Conservation (phyloP, 35 echinoderm and acorn worm genomes). For the Apostichopus parvimensis region DNA sequence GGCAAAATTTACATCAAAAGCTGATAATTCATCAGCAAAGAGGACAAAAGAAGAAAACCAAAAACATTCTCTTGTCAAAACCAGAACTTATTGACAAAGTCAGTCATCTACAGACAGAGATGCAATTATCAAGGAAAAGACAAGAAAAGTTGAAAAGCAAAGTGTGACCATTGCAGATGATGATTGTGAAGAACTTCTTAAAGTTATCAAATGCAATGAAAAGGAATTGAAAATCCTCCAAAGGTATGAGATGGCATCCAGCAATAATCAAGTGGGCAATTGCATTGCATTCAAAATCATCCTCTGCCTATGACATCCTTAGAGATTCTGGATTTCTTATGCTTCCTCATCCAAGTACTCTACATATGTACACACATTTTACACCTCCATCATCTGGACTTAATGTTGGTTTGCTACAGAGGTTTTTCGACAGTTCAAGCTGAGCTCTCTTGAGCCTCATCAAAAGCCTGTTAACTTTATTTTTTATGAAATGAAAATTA, state of each 20-base stretch:
- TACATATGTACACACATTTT: constrained; percentile 50
- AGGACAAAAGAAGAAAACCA: not conserved
- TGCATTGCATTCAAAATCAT: constrained; percentile 79
- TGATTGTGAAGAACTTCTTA: not conserved
- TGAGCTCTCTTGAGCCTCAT: constrained; percentile 40
- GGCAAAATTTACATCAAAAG: too few relatives aligned
- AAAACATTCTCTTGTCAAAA: too few relatives aligned
- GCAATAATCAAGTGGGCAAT: constrained; percentile 62
- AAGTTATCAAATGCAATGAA: not conserved
- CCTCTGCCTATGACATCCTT: constrained; percentile 60
- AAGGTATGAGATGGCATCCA: constrained; percentile 78
- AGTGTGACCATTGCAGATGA: not conserved
- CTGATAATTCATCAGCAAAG: too few relatives aligned
- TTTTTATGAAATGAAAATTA: constrained; percentile 62
- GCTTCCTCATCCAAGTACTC: constrained; percentile 59
- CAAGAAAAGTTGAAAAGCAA: constrained; percentile 17
- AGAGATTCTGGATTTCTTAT: constrained; percentile 49
- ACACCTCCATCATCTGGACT: not conserved
- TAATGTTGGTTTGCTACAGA: not conserved
- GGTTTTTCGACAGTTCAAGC: not conserved
- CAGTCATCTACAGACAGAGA: not conserved
- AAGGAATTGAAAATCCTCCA: not conserved
- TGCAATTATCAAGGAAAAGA: not conserved
- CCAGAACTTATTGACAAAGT: not conserved
- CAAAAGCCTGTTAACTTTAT: not conserved